phyloP scores from a whole-genome alignment of 2,113 vertebrate species.

The Trochalopteron elliotii region DNA sequence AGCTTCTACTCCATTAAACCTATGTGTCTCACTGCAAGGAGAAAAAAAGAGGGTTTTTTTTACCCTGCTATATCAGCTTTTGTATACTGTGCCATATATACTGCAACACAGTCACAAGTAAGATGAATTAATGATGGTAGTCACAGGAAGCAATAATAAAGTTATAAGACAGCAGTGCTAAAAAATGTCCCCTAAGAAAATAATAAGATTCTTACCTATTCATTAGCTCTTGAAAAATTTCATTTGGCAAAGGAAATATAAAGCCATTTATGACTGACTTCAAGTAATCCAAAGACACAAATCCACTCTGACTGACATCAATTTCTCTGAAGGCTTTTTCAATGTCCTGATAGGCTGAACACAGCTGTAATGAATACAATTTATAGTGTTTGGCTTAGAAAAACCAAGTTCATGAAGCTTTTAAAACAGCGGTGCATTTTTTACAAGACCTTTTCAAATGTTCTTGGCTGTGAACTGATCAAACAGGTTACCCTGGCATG shows the following conservation, averaged over 20 bases:
- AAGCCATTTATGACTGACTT: constrained; percentile 77
- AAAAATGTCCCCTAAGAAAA: constrained; percentile 31
- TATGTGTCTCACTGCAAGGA: background rate
- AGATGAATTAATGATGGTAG: constrained; percentile 26
- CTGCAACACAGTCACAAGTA: background rate
- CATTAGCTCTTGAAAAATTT: constrained; percentile 77
- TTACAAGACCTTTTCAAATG: constrained; percentile 17
- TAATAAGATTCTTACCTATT: constrained; percentile 71
- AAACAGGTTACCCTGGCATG: constrained; percentile 57
- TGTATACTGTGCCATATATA: background rate
- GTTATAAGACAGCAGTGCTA: background rate
- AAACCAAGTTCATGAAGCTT: background rate
- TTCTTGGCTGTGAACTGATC: constrained; percentile 45
- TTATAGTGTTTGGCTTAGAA: constrained; percentile 2
- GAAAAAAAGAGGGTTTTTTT: background rate
- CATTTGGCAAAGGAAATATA: constrained; percentile 71
- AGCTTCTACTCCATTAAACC: background rate
- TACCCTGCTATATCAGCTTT: background rate
- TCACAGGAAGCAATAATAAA: constrained; percentile 12
- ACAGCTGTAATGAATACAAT: constrained; percentile 47
- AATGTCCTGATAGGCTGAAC: constrained; percentile 26
- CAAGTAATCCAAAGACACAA: constrained; percentile 75
- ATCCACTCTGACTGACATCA: constrained; percentile 68
- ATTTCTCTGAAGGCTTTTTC: constrained; percentile 74
- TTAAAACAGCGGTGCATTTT: constrained; percentile 17